phyloP scores from a whole-genome alignment of 1,140 invertebrate genomes.

The Drosophila rhopaloa region DNA sequence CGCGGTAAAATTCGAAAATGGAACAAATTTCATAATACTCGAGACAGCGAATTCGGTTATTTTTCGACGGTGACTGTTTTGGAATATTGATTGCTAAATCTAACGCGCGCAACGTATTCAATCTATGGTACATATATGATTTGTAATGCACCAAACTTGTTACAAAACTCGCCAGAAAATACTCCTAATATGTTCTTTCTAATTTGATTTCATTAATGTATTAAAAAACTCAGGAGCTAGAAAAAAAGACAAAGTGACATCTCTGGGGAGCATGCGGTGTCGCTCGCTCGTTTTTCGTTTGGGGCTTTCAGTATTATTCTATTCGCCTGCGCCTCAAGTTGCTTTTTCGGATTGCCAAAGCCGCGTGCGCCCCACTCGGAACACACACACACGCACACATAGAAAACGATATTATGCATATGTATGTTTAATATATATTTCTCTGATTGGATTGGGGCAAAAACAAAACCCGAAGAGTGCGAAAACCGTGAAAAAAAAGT shows the following conservation, averaged over 20 bases:
- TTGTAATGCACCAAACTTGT: no score
- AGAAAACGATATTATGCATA: constrained; percentile 59
- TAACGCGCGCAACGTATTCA: no score
- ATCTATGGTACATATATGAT: no score
- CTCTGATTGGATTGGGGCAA: constrained; percentile 74
- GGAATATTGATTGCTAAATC: no score
- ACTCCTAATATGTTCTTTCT: no score
- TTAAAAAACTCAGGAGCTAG: neutral
- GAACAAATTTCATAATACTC: no score
- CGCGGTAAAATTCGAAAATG: no score
- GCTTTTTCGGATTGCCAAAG: constrained; percentile 60
- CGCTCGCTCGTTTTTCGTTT: constrained; percentile 38
- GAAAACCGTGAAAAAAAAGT: constrained; percentile 45
- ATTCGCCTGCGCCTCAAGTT: constrained; percentile 74
- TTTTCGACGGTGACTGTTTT: no score
- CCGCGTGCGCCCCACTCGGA: constrained; percentile 40
- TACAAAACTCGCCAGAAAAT: no score
- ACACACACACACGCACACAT: constrained; percentile 41
- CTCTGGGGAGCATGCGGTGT: constrained; percentile 22
- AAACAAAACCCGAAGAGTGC: constrained; percentile 60
- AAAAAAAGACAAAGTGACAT: constrained; percentile 2
- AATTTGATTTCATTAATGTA: neutral
- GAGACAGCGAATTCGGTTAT: no score
- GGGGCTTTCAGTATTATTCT: constrained; percentile 78
- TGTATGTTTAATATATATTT: constrained; percentile 73